Percentiles rank a stretch among this genome's conserved stretches.
Evolutionary conservation across 37 sponge, comb jelly and placozoan genomes (phyloP).

Genomic region (Chondrosia reniformis): DNA sequence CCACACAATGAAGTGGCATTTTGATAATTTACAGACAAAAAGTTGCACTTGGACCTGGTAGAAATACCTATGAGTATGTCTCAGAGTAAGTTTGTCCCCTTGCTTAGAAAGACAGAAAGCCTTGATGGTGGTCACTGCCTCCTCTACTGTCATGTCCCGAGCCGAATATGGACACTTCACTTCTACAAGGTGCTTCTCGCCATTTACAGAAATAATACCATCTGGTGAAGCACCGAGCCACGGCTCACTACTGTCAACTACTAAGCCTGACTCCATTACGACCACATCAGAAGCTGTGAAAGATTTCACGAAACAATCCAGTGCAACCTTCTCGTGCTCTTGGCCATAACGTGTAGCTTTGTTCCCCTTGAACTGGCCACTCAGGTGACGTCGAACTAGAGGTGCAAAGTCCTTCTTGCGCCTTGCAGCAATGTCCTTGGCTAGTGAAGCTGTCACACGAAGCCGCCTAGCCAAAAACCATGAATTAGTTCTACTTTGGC

Average conservation of each 20-base stretch:
- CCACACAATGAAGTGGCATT: conserved; percentile 21
- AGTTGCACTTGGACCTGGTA: background rate
- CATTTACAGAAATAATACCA: background rate
- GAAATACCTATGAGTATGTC: background rate
- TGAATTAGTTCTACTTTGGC: background rate
- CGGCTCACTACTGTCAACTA: background rate
- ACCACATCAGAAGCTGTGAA: no score
- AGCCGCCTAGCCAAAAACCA: background rate
- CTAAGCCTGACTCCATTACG: background rate
- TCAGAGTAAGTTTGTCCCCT: background rate
- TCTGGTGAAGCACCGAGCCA: background rate
- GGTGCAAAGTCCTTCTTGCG: background rate
- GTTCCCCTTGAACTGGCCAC: background rate
- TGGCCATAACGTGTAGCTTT: background rate
- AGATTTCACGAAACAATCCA: no score
- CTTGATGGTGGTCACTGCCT: background rate
- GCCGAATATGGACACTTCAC: background rate
- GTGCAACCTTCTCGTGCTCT: background rate
- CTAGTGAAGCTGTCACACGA: background rate
- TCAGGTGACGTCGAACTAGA: background rate
- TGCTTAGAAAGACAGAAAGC: background rate
- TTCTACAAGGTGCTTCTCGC: background rate
- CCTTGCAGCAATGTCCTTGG: background rate
- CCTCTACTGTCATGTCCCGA: background rate
- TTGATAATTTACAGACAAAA: background rate